Conservation (phyloP, 92 coral and sea anemone genomes). For the Parazoanthus swiftii region DNA sequence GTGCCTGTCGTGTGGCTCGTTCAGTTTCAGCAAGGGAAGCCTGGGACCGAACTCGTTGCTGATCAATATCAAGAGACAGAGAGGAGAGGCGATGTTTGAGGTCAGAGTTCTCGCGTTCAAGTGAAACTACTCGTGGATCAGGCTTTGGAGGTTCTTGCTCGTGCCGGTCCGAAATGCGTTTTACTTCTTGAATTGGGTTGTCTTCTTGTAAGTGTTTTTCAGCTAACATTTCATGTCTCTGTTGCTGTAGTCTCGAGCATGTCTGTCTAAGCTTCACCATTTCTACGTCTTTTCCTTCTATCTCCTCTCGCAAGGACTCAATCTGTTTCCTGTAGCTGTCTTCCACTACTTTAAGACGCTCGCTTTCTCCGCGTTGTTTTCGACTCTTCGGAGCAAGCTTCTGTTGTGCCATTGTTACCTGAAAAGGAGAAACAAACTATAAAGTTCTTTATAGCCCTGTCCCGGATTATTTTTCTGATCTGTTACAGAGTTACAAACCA, state of each 20-base stretch:
- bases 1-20: constrained; percentile 81
- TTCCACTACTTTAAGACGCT: constrained; percentile 34
- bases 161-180: constrained; percentile 14
- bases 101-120: constrained; percentile 65
- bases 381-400: constrained; percentile 29
- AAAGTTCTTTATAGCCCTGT: no score
- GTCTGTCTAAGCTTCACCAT: constrained; percentile 69
- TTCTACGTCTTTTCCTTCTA: constrained; percentile 74
- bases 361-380: constrained; percentile 47
- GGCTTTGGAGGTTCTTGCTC: constrained; percentile 41
- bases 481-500: no score
- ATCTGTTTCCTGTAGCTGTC: constrained; percentile 45
- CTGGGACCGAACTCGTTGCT: constrained; percentile 91
- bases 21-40: constrained; percentile 95
- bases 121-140: constrained; percentile 54
- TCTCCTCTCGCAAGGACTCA: constrained; percentile 57
- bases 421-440: neutral
- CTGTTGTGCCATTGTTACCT: constrained; percentile 29
- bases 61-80: constrained; percentile 79
- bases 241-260: constrained; percentile 76
- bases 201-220: constrained; percentile 54
- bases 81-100: constrained; percentile 74
- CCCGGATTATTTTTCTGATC: no score
- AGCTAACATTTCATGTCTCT: constrained; percentile 79
- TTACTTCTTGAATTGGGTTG: constrained; percentile 20